phyloP scores from a whole-genome alignment of 2,797 vertebrate species.

The Dermochelys coriacea region DNA sequence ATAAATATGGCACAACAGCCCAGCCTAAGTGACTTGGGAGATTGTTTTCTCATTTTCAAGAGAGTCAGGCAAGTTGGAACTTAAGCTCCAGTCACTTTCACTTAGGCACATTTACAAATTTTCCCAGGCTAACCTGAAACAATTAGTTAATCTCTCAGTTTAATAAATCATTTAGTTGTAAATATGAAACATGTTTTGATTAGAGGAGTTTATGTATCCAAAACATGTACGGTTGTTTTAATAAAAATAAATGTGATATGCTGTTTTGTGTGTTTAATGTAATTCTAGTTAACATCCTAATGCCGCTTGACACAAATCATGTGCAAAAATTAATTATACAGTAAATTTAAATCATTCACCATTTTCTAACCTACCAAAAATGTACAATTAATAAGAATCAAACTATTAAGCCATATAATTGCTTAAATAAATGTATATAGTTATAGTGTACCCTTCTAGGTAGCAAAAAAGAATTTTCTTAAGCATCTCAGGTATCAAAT shows the following conservation, averaged over 20 bases:
- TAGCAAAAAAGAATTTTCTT: background rate
- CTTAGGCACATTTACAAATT: background rate
- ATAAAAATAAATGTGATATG: background rate
- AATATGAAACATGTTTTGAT: background rate
- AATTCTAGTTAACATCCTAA: background rate
- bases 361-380: background rate
- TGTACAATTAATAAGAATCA: background rate
- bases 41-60: background rate
- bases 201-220: background rate
- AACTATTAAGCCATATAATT: background rate
- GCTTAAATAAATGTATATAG: background rate
- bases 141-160: background rate
- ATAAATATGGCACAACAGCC: background rate
- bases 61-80: background rate
- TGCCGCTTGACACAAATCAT: background rate
- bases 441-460: background rate
- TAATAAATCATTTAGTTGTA: background rate
- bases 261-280: background rate
- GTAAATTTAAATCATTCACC: background rate
- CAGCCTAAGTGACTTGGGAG: background rate
- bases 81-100: background rate
- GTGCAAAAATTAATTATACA: background rate
- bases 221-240: background rate
- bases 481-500: background rate
- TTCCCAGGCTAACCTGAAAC: background rate